Conservation (phyloP, 2,797 vertebrate species). For the Pygocentrus nattereri region DNA sequence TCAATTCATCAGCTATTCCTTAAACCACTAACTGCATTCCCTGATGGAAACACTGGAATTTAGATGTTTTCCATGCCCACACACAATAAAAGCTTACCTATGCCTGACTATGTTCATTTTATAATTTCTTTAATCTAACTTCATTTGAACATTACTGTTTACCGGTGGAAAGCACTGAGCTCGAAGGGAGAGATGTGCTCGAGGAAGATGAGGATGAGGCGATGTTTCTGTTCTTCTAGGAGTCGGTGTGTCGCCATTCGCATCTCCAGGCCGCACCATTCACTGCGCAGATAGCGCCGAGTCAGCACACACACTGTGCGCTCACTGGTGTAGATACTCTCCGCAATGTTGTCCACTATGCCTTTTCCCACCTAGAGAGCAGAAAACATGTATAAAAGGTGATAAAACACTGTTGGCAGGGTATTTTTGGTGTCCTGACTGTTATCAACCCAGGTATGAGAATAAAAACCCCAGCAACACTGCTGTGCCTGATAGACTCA, state of each 20-base stretch:
- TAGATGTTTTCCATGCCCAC: neutral
- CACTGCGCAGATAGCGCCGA: conserved; percentile 54
- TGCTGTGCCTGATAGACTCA: too few species aligned
- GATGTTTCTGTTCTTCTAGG: conserved; percentile 55
- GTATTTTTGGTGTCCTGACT: neutral
- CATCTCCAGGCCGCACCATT: conserved; percentile 61
- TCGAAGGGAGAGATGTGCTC: conserved; percentile 62
- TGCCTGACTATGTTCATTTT: neutral
- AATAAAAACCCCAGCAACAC: too few species aligned
- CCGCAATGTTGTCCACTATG: conserved; percentile 60
- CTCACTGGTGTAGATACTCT: conserved; percentile 59
- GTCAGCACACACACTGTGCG: conserved; percentile 56
- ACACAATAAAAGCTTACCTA: neutral
- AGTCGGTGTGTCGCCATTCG: conserved; percentile 55
- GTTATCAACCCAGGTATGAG: too few species aligned
- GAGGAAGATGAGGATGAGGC: conserved; percentile 61
- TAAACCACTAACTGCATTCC: neutral
- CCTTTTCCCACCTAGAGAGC: conserved; percentile 54
- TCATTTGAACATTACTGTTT: neutral
- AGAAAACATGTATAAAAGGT: neutral
- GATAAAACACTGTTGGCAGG: neutral
- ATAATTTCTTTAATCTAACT: neutral
- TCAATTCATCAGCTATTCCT: neutral
- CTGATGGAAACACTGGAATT: neutral
- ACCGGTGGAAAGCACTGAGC: conserved; percentile 59